phyloP scores from a whole-genome alignment of 2,113 vertebrate species.

The Hippocampus guttulatus region DNA sequence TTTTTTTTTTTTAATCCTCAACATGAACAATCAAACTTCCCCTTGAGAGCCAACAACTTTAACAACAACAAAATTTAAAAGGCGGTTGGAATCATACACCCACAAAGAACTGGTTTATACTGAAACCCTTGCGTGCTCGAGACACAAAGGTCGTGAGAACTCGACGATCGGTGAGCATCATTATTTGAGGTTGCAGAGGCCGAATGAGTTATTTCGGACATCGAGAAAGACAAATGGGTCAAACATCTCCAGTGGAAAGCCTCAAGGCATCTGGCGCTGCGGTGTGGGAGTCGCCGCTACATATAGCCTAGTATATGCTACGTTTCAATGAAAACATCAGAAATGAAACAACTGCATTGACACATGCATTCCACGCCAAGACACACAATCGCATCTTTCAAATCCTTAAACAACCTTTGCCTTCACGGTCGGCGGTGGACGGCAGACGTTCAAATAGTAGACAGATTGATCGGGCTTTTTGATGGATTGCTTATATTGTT shows the following conservation, averaged over 20 bases:
- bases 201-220: conserved; percentile 14
- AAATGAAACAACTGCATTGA: conserved; percentile 6
- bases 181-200: conserved; percentile 14
- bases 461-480: conserved; percentile 15
- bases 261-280: conserved; percentile 10
- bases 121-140: not conserved
- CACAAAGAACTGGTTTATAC: not conserved
- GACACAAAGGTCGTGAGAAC: not conserved
- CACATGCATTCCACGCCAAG: conserved; percentile 11
- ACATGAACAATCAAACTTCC: not conserved
- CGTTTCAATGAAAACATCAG: conserved; percentile 27
- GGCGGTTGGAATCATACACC: not conserved
- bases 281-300: not conserved
- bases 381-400: conserved; percentile 44
- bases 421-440: conserved; percentile 20
- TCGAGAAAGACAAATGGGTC: not conserved
- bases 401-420: conserved; percentile 22
- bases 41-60: not conserved
- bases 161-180: conserved; percentile 5
- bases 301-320: conserved; percentile 6
- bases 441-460: conserved; percentile 34
- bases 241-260: conserved; percentile 16
- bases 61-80: not conserved
- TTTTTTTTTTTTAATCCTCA: not conserved
- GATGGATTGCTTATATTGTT: conserved; percentile 25